Percentiles rank a stretch among this genome's conserved stretches.
phyloP scores from a whole-genome alignment of 2,888 invertebrate species.

The Scelioninae gen. 1 region DNA sequence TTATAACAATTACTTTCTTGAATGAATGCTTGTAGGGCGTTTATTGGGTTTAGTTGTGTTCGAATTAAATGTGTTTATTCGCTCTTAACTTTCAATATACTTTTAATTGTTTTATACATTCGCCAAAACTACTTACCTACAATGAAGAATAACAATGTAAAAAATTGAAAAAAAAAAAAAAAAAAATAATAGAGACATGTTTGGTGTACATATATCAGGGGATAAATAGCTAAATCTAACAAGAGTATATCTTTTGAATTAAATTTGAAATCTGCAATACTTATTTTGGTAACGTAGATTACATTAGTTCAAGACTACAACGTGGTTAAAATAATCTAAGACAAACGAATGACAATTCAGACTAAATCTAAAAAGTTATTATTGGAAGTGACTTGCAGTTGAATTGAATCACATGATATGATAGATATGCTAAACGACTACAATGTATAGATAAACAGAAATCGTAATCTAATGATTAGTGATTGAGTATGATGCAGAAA shows the following conservation, averaged over 20 bases:
- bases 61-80: no score
- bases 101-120: no score
- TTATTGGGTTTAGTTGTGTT: no score
- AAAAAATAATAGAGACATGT: no score
- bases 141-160: no score
- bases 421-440: conserved; percentile 23
- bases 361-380: conserved; percentile 29
- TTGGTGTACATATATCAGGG: neutral
- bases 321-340: conserved; percentile 16
- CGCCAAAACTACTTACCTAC: no score
- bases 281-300: conserved; percentile 8
- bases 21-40: no score
- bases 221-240: conserved; percentile 6
- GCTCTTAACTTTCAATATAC: no score
- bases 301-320: conserved; percentile 22
- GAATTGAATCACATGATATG: conserved; percentile 20
- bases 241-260: conserved; percentile 11
- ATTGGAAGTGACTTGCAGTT: conserved; percentile 14
- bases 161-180: no score
- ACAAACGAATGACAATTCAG: conserved; percentile 28
- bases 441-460: conserved; percentile 27
- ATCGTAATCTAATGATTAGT: conserved; percentile 27
- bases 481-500: conserved; percentile 22
- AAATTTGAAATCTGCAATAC: conserved; percentile 1
- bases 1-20: no score